Evolutionary conservation across 2,888 invertebrate genomes (phyloP).

Genomic region (Chymomyza fuscimana): DNA sequence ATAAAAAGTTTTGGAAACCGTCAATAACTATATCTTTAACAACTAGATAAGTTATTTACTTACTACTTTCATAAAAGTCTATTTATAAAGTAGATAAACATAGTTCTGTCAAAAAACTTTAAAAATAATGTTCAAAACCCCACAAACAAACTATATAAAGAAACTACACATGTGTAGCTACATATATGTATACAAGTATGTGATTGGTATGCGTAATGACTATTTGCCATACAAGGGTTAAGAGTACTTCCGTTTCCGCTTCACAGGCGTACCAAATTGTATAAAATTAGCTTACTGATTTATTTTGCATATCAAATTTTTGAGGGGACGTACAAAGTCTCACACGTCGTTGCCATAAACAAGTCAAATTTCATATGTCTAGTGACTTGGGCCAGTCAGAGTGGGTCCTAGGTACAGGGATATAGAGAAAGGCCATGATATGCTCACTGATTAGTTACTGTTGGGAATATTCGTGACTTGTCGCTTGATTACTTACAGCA

Average conservation of each 20-base stretch:
- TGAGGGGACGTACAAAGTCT: constrained; percentile 1
- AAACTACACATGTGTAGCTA: background rate
- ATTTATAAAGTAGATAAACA: too few species aligned
- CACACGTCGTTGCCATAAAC: constrained; percentile 9
- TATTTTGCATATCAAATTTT: constrained; percentile 59
- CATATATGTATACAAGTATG: background rate
- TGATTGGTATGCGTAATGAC: background rate
- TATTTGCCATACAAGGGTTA: background rate
- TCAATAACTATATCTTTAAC: too few species aligned
- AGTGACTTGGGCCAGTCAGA: constrained; percentile 6
- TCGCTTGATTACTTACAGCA: constrained; percentile 60
- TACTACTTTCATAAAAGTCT: too few species aligned
- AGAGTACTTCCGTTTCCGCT: constrained; percentile 46
- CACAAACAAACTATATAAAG: too few species aligned
- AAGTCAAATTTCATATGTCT: constrained; percentile 43
- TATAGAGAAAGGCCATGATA: constrained; percentile 36
- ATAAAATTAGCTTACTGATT: constrained; percentile 57
- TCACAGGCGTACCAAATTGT: constrained; percentile 53
- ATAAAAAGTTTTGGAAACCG: too few species aligned
- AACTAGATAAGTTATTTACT: too few species aligned
- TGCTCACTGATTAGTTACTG: constrained; percentile 64
- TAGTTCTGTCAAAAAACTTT: too few species aligned
- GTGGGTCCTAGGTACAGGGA: background rate
- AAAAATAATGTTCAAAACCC: background rate
- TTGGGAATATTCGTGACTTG: constrained; percentile 62